These are phyloP conservation scores for Myotis planiceps DNA, from an alignment of 2,797 vertebrate species.

Conservation along the genomic window DNA sequence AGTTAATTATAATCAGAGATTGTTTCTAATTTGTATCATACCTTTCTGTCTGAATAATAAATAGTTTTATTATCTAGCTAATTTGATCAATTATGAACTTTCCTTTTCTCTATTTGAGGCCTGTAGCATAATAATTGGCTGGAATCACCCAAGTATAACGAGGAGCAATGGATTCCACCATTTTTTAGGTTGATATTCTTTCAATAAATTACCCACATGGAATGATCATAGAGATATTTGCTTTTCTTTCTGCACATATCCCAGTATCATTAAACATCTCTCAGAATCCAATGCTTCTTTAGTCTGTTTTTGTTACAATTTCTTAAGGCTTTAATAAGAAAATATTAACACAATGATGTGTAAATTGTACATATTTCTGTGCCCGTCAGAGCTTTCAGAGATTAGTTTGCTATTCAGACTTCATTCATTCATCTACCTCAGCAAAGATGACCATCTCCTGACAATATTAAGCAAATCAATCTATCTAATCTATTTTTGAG, in stretches of 20 bases:
- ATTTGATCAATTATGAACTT: neutral
- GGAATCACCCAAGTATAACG: neutral
- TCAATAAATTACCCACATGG: neutral
- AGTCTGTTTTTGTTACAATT: constrained; percentile 71
- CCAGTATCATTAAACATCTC: constrained; percentile 12
- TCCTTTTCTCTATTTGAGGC: neutral
- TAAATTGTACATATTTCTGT: constrained; percentile 68
- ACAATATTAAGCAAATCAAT: neutral
- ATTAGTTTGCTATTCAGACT: neutral
- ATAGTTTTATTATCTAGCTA: neutral
- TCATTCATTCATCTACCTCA: constrained; percentile 26
- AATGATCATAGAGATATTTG: constrained; percentile 54
- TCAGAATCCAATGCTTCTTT: constrained; percentile 35
- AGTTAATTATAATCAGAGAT: neutral
- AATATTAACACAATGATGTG: constrained; percentile 56
- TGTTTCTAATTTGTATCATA: neutral
- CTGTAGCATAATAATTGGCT: neutral
- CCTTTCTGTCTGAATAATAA: neutral
- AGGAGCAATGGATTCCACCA: neutral
- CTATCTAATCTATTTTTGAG: neutral
- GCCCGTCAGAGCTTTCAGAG: constrained; percentile 1
- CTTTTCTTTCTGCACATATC: constrained; percentile 48
- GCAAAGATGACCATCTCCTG: neutral
- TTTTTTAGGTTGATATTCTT: neutral
- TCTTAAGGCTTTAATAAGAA: constrained; percentile 66